Evolutionary conservation across 2,888 invertebrate genomes (phyloP).

Genomic region (Drosophila incognita): DNA sequence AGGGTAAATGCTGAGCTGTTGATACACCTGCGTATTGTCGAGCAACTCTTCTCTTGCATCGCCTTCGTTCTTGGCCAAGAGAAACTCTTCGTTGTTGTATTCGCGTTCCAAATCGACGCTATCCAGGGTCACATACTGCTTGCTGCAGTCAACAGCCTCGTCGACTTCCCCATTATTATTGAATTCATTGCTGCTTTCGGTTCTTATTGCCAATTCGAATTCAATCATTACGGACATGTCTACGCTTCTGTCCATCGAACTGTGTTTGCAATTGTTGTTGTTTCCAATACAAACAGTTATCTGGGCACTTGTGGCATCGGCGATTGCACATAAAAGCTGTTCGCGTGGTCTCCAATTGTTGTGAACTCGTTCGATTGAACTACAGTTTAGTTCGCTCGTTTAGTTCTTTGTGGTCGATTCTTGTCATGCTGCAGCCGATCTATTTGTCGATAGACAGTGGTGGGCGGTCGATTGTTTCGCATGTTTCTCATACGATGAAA

Average conservation of each 20-base stretch:
- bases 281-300: not conserved
- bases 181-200: not conserved
- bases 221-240: conserved; percentile 77
- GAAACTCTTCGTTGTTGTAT: conserved; percentile 52
- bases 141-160: conserved; percentile 32
- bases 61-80: conserved; percentile 51
- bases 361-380: too few relatives aligned
- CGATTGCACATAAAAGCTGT: conserved; percentile 35
- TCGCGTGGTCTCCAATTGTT: too few relatives aligned
- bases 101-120: conserved; percentile 56
- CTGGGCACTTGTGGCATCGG: conserved; percentile 48
- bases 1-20: conserved; percentile 38
- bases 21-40: conserved; percentile 40
- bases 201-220: conserved; percentile 55
- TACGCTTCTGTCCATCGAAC: conserved; percentile 41
- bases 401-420: too few relatives aligned
- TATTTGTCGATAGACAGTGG: conserved; percentile 33
- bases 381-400: too few relatives aligned
- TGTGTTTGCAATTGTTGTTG: conserved; percentile 14
- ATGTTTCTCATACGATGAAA: too few relatives aligned
- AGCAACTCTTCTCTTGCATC: conserved; percentile 38
- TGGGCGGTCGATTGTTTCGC: conserved; percentile 12
- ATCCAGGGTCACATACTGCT: conserved; percentile 58
- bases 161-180: conserved; percentile 40
- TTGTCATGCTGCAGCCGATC: too few relatives aligned